Percentiles rank a stretch among this genome's conserved stretches.
phyloP scores from a whole-genome alignment of 2,113 vertebrate species.

The Malaclemys terrapin region DNA sequence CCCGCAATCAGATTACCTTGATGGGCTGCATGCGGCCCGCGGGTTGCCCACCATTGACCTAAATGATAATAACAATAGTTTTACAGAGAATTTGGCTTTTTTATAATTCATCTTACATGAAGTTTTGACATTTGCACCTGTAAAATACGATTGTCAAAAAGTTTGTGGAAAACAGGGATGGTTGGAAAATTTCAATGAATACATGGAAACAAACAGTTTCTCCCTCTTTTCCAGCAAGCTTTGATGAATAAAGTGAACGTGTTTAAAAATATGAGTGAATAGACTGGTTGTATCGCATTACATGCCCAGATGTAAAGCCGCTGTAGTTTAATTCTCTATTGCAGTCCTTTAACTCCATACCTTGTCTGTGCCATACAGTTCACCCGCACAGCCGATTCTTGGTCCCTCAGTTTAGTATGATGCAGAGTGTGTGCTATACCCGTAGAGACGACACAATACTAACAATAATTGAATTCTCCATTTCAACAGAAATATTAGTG shows the following conservation, averaged over 20 bases:
- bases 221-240: not conserved
- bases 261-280: not conserved
- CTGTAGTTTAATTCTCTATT: not conserved
- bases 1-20: too few relatives aligned
- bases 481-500: not conserved
- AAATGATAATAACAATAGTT: not conserved
- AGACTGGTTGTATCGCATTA: not conserved
- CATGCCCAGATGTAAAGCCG: not conserved
- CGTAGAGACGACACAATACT: not conserved
- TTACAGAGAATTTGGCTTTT: not conserved
- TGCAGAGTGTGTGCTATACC: not conserved
- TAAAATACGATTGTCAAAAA: not conserved
- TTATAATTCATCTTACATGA: not conserved
- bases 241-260: not conserved
- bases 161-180: not conserved
- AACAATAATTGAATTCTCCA: not conserved
- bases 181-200: not conserved
- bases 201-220: not conserved
- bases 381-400: accelerated
- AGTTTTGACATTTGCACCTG: not conserved
- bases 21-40: too few relatives aligned
- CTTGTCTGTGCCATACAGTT: not conserved
- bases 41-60: too few relatives aligned
- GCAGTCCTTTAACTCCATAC: not conserved
- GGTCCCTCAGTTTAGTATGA: not conserved